Base-by-base conservation (phyloP, 2,888 invertebrate species). In the Chalcosyrphus nemorum region DNA sequence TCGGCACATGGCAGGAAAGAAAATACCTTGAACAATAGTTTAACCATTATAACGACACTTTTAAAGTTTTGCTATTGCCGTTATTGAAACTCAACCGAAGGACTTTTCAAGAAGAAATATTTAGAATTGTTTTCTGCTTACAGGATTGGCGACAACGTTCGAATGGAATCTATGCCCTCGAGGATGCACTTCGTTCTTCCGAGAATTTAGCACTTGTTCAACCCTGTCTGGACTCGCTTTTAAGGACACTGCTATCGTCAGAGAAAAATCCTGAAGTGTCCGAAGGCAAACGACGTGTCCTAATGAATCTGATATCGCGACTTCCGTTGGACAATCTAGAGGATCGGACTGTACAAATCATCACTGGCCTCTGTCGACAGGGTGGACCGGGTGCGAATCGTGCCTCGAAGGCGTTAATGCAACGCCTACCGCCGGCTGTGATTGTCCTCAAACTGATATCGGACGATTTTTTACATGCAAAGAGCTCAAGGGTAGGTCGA, bases 231-330 rank as follows among this genome's bases (percentile, higher is more conserved):
- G 93, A 93, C 86, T 92, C 93, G 27, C 93, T 95, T 81, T 92
- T 96, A 72, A 92, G 94, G 86, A 93, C 94, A 27, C 90, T 94
- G 57, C 91, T 96, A 17, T 92, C 94, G 35, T 94, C 94, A 78
- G 95, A 95, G 90, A 93, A 94, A 76, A 91, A 92, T 86, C 87
- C 88, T 1, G 91, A 91, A 75, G 91, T 92, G 7, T 87, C 90
- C 4, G 91, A 92, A 57, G 89, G 90, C n/a, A 92, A 91, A 66
- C 88, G 90, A 1, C 89, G 89, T 32, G 86, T 92, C 6, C 78
- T 92, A 63, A 88, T 89, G 45, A 92, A 92, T 88, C 87, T 92
- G 27, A 91, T 92, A 66, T 88, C 91, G 29, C 88, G 92, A 3
- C 87, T 92, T 38, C 92, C 92, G 1, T 86, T 92, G 72, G 92